These are phyloP conservation scores for Sorex araneus DNA, from an alignment of 2,113 vertebrate species.

Conservation along the genomic window DNA sequence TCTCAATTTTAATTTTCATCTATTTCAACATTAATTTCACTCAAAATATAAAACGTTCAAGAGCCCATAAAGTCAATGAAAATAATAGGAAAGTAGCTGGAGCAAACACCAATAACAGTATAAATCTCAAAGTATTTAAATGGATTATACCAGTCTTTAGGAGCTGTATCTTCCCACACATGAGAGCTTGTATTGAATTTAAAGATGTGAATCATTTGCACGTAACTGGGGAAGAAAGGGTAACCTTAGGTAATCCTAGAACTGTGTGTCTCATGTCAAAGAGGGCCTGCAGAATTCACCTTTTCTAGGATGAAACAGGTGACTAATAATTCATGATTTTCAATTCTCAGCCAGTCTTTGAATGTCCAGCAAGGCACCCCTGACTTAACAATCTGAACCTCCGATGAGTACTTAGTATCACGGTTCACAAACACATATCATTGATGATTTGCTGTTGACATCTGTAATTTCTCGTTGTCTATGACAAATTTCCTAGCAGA, in stretches of 20 bases:
- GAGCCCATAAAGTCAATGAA: too few relatives aligned
- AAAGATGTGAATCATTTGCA: not conserved
- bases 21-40: too few relatives aligned
- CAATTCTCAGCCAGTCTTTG: not conserved
- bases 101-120: too few relatives aligned
- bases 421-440: not conserved
- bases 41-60: too few relatives aligned
- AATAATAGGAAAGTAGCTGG: too few relatives aligned
- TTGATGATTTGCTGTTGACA: not conserved
- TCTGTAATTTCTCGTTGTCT: not conserved
- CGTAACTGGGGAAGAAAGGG: not conserved
- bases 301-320: constrained; percentile 5
- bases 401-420: not conserved
- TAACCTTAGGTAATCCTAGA: not conserved
- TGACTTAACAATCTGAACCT: not conserved
- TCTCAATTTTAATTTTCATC: too few relatives aligned
- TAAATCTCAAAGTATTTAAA: too few relatives aligned
- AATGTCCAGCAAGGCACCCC: not conserved
- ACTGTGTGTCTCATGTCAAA: not conserved
- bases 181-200: not conserved
- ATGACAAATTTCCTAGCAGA: not conserved
- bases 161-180: too few relatives aligned
- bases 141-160: too few relatives aligned
- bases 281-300: not conserved
- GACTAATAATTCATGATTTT: not conserved